Conservation (phyloP, 2,888 invertebrate species). For the Yponomeuta malinellus region DNA sequence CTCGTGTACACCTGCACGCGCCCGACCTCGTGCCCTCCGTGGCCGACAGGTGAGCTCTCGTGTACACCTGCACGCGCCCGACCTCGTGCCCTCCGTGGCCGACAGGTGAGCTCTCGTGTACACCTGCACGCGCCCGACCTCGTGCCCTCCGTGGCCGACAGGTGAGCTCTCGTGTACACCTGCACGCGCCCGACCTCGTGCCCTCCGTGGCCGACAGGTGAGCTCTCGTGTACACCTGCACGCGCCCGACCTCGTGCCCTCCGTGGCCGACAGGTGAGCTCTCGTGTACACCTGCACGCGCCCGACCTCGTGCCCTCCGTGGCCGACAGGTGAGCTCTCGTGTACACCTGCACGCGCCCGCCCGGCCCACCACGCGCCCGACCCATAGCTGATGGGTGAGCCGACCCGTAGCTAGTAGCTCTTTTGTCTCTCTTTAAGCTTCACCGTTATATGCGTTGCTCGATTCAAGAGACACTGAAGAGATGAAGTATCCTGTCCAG, state of each 20-base stretch:
- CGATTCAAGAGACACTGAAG: no score
- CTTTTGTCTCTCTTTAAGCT: no score
- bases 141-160: slow-evolving; percentile 46
- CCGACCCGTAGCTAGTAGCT: no score
- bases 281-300: slow-evolving; percentile 21
- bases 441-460: no score
- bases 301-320: slow-evolving; percentile 50
- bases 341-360: slow-evolving; percentile 14
- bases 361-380: neutral
- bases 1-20: neutral
- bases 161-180: slow-evolving; percentile 29
- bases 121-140: slow-evolving; percentile 36
- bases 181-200: slow-evolving; percentile 42
- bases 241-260: slow-evolving; percentile 47
- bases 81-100: slow-evolving; percentile 49
- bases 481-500: no score
- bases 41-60: no score
- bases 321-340: slow-evolving; percentile 37
- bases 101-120: slow-evolving; percentile 33
- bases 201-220: slow-evolving; percentile 50
- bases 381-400: no score
- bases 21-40: slow-evolving; percentile 47
- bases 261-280: slow-evolving; percentile 43
- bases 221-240: slow-evolving; percentile 19
- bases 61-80: slow-evolving; percentile 28